Evolutionary conservation across 1,140 invertebrate genomes (phyloP).

Genomic region (Monochamus saltuarius): DNA sequence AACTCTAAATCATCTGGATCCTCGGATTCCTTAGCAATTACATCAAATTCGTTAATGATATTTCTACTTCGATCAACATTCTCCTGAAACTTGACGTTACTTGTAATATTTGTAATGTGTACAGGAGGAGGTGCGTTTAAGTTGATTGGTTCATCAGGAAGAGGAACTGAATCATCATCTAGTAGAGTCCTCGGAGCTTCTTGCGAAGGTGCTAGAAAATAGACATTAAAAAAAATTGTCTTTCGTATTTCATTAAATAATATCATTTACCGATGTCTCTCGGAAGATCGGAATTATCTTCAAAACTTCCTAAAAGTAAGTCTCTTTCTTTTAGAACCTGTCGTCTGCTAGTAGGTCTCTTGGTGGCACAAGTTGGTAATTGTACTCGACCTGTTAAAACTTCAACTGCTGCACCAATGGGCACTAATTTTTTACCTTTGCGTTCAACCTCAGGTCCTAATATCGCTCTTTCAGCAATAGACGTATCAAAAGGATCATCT

Average conservation of each 20-base stretch:
- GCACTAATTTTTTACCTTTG: slow-evolving; percentile 77
- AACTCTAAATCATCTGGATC: slow-evolving; percentile 72
- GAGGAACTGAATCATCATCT: slow-evolving; percentile 70
- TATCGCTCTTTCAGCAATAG: slow-evolving; percentile 80
- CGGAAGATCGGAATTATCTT: slow-evolving; percentile 38
- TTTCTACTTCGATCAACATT: slow-evolving; percentile 26
- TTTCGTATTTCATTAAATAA: background rate
- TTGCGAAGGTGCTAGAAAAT: slow-evolving; percentile 1
- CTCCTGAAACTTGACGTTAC: background rate
- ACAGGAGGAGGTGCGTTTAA: slow-evolving; percentile 58
- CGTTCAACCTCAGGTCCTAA: slow-evolving; percentile 71
- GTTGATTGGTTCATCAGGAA: slow-evolving; percentile 63
- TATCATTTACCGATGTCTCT: background rate
- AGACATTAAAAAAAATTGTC: background rate
- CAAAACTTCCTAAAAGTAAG: slow-evolving; percentile 68
- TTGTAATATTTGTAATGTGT: background rate
- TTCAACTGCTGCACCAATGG: slow-evolving; percentile 80
- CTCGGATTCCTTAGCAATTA: slow-evolving; percentile 30
- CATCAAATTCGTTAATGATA: slow-evolving; percentile 33
- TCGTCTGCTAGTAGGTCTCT: slow-evolving; percentile 55
- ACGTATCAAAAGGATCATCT: slow-evolving; percentile 85
- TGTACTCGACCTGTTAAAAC: slow-evolving; percentile 80
- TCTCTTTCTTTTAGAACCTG: slow-evolving; percentile 62
- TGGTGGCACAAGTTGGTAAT: slow-evolving; percentile 59
- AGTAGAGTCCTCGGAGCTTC: slow-evolving; percentile 59